Evolutionary conservation across 2,113 vertebrate species (phyloP).

Genomic region (Entomyzon cyanotis): DNA sequence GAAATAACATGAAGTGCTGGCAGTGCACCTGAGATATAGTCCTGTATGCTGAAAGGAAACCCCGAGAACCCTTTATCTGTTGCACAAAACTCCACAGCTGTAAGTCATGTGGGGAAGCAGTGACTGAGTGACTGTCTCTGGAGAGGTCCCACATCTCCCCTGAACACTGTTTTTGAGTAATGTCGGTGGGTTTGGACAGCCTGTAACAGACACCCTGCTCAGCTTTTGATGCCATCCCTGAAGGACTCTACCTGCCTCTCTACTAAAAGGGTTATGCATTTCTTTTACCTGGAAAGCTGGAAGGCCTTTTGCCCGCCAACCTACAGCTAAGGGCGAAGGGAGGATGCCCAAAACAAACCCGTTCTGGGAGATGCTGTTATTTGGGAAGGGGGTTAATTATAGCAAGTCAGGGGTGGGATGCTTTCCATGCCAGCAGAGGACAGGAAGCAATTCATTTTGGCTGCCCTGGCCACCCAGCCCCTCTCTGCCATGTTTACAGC

Average conservation of each 20-base stretch:
- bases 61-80: fast-evolving
- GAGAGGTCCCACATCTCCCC: not conserved
- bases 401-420: not conserved
- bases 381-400: constrained; percentile 14
- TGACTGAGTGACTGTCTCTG: too few relatives aligned
- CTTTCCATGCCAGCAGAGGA: not conserved
- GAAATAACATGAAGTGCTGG: not conserved
- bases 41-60: not conserved
- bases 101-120: not conserved
- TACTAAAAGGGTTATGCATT: not conserved
- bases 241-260: not conserved
- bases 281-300: not conserved
- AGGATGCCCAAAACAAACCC: not conserved
- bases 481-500: constrained; percentile 62
- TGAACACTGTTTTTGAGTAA: not conserved
- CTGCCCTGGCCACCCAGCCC: not conserved
- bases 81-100: not conserved
- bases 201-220: not conserved
- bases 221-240: not conserved
- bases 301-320: not conserved
- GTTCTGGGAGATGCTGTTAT: not conserved
- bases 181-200: fast-evolving
- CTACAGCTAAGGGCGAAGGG: not conserved
- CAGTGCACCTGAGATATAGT: not conserved
- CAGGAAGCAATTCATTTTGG: not conserved